Evolutionary conservation across 2,797 vertebrate species (phyloP), one percentile per base, ranked within the genome.

Genomic region (Benthosema pterotum): DNA sequence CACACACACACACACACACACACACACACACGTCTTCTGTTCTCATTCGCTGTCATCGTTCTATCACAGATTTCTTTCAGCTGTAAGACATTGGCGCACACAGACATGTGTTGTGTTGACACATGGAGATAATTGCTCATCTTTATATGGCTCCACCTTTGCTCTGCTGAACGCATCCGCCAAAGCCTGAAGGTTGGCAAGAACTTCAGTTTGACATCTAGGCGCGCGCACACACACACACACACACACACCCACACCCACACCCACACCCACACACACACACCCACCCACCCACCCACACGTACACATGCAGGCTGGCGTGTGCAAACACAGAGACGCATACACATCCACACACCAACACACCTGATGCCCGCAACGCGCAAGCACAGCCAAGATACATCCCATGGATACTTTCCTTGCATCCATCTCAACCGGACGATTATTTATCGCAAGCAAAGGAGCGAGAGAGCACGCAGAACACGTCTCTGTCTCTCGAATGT

Each of bases 381-480:
- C 32, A 38, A 38, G 11, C 28, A 32, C 11, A 9, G 32, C 32
- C 2, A 38, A 38, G 32, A 73, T 69, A 55, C 63, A 58, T 75
- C 71, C 77, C 54, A 13, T 46, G 22, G 47, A 52, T 75, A 80
- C 77, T 79, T 67, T 62, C 58, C 72, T 56, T 61, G 70, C 60
- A 51, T 65, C 53, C 65, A 58, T 79, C 67, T 65, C 74, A 69
- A 71, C 61, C 62, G 49, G 61, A 70, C 60, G 78, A 83, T 83
- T 79, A 85, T 86, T 83, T 85, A 87, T 82, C 42, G 65, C 58
- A 60, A 74, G 61, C 32, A n/a, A n/a, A n/a, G n/a, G 32, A 38
- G 32, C 22, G 3, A 25, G 22, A 22, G 22, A 2, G 22, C 8
- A 9, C 32, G 11, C 32, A 8, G 32, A 38, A 38, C 63, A 63